Base-by-base conservation (phyloP, 2,888 invertebrate species). In the Cataglyphis rosenhaueri region DNA sequence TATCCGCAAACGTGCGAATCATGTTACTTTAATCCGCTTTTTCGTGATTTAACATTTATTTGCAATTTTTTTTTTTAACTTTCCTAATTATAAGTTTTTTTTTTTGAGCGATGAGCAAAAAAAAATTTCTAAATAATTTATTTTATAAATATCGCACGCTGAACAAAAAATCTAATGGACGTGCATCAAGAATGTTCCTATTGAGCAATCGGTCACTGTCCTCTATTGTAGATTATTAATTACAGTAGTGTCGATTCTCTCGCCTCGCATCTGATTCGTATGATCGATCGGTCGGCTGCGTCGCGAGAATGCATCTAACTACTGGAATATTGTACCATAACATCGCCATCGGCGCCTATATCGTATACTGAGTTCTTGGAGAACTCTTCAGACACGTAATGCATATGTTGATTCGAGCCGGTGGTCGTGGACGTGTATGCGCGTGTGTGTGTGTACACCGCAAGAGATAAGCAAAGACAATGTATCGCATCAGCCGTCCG, bases 401-500 rank as follows among this genome's bases (percentile, higher is more conserved):
- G 76, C 81, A 73, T 73, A 81, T 73, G 81, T 81, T 73, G 81
- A 64, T 81, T 81, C 52, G 64, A 32, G 21, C 32, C 59, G 68
- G 59, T 35, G 65, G 38, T 35, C 15, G 62, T 41, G 44, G 3
- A 0, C 18, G 52, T 29, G 65, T 78, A 62, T 52, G 38, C 15
- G 59, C 52, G 57, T 21, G 21, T 21, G 21, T 61, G 10, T n/a
- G 73, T 32, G 71, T 44, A 25, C 32, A 57, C 66, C 83, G 59
- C 81, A 76, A 55, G 73, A 76, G 79, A 83, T 86, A 84, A 81
- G 84, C 84, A 88, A 83, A 89, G 88, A 86, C 87, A 86, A 88
- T 83, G 87, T 89, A 83, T 86, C 83, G 84, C 78, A 86, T 88
- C 85, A 84, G 86, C 86, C 86, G 78, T 85, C 84, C 78, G 68